A percentile compares a stretch with the other conserved stretches of the same genome.
Conservation (phyloP, 1,140 invertebrate species). For the Belonocnema kinseyi region DNA sequence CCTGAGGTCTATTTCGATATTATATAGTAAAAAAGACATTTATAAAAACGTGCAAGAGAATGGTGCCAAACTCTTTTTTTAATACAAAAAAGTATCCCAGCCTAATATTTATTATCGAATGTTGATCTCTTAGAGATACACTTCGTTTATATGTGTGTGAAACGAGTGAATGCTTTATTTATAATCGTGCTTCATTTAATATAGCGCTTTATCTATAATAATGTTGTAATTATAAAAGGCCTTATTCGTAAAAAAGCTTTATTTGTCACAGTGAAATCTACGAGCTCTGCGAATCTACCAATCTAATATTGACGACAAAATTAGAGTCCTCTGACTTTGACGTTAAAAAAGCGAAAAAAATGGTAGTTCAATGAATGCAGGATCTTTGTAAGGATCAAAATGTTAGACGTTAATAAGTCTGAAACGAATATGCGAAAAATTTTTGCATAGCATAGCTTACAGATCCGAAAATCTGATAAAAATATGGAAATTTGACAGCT, state of each 20-base stretch:
- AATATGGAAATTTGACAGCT: too few species aligned
- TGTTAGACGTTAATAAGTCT: too few species aligned
- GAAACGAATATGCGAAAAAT: too few species aligned
- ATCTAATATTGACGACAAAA: too few species aligned
- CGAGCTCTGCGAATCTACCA: too few species aligned
- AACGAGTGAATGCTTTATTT: not conserved
- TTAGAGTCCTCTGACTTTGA: too few species aligned
- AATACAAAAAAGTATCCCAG: not conserved
- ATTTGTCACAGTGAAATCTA: not conserved
- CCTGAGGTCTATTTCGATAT: not conserved
- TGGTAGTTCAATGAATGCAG: too few species aligned
- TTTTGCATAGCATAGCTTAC: too few species aligned
- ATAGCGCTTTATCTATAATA: not conserved
- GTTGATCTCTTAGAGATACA: not conserved
- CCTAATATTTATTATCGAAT: not conserved
- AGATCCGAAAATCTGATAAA: too few species aligned
- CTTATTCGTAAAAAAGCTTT: not conserved
- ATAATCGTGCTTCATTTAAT: not conserved
- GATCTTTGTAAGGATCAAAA: too few species aligned
- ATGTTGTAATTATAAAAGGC: not conserved
- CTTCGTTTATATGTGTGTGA: not conserved
- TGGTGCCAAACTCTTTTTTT: slow-evolving; percentile 22
- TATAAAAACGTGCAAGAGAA: not conserved
- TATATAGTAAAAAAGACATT: not conserved
- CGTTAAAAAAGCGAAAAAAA: too few species aligned